Evolutionary conservation across 2,797 vertebrate genomes (phyloP).

Genomic region (Schizopygopsis malacanthus): DNA sequence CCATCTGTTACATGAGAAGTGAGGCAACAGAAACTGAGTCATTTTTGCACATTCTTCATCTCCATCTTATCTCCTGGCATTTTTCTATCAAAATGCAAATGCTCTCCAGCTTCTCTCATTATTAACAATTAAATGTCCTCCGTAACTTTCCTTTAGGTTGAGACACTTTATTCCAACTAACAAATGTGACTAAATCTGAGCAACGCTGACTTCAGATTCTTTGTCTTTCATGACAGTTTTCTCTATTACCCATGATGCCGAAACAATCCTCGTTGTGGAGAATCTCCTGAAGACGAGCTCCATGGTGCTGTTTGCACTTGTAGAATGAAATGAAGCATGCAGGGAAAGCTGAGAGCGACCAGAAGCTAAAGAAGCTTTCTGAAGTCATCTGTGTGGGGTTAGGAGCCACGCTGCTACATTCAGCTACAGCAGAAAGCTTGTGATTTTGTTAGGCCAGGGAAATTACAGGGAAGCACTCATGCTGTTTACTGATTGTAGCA

Average conservation of each 20-base stretch:
- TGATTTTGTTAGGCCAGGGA: constrained; percentile 2
- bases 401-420: not conserved
- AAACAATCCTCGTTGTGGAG: not conserved
- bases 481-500: constrained; percentile 16
- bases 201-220: not conserved
- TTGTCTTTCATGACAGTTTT: not conserved
- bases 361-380: not conserved
- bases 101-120: not conserved
- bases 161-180: not conserved
- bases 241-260: not conserved
- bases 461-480: not conserved
- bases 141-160: not conserved
- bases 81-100: constrained; percentile 5
- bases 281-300: constrained; percentile 2
- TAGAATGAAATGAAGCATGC: constrained; percentile 5
- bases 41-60: constrained; percentile 6
- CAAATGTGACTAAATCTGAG: not conserved
- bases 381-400: not conserved
- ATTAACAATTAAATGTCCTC: not conserved
- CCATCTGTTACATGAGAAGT: constrained; percentile 13
- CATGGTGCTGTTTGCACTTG: not conserved
- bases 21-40: constrained; percentile 8
- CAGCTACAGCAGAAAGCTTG: not conserved
- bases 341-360: not conserved
- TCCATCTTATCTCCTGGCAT: not conserved